Evolutionary conservation across 2,113 vertebrate genomes (phyloP), one percentile per base, ranked within the genome.

Genomic region (Otolemur garnettii): DNA sequence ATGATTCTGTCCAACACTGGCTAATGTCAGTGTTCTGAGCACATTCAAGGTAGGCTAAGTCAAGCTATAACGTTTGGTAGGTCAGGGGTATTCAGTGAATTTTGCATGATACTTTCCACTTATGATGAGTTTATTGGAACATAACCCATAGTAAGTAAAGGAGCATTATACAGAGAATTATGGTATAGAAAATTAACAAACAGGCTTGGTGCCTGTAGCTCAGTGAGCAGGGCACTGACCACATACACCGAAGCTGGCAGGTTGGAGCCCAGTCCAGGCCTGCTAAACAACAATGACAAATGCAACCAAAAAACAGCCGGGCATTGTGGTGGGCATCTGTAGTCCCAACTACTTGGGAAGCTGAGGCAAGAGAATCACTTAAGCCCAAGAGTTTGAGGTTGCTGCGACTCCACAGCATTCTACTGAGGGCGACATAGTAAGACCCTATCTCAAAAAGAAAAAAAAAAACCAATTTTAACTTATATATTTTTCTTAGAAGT

Each of bases 401-500:
- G 45, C 45, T 50, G 45, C 10, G 45, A 50, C 9, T 8, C 45
- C 45, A 9, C 45, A 50, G 45, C 45, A 8, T 9, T 50, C 45
- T 50, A 50, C 45, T 10, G 10, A 8, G 45, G 8, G 8, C 10
- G 45, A 50, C 8, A 50, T 50, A 50, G 45, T 45, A 1, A 45
- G 45, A 50, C 45, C 38, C 38, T 50, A 10, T 9, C 45, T 50
- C 45, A 50, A 50, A 50, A 50, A 50, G 62, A 26, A 50, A 77
- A 78, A 35, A 64, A 91, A 55, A 24, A 60, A 38, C 12, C 82
- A 71, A 60, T 33, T 77, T 89, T 71, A 53, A 90, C 85, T 80
- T 96, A 71, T 42, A 68, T 69, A 42, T 64, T 95, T 95, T 87
- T 42, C 35, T 87, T 62, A 30, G 21, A 64, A 85, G 30, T 87